Percentiles rank a stretch among this genome's conserved stretches.
phyloP scores from a whole-genome alignment of 1,140 invertebrate genomes.

The Scylla paramamosain region DNA sequence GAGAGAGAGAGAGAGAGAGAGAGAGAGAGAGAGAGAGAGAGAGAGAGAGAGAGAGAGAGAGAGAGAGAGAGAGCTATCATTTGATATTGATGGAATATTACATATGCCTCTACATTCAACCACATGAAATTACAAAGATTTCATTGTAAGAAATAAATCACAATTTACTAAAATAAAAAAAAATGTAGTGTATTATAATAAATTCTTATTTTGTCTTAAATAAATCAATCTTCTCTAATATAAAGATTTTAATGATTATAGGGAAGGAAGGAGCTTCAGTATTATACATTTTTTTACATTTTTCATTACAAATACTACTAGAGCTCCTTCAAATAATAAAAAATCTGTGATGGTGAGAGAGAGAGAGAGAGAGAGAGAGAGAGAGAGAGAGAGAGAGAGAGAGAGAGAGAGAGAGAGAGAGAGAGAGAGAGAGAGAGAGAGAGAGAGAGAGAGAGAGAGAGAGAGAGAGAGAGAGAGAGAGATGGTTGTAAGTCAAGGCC shows the following conservation, averaged over 20 bases:
- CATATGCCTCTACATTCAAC: neutral
- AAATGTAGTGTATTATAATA: neutral
- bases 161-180: neutral
- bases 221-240: neutral
- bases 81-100: neutral
- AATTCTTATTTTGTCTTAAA: neutral
- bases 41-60: too few relatives aligned
- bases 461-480: too few relatives aligned
- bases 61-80: neutral
- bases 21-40: too few relatives aligned
- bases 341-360: too few relatives aligned
- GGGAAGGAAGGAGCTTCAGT: neutral
- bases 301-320: neutral
- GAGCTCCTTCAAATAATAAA: neutral
- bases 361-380: too few relatives aligned
- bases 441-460: too few relatives aligned
- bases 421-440: too few relatives aligned
- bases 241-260: neutral
- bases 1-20: too few relatives aligned
- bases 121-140: neutral
- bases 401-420: too few relatives aligned
- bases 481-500: too few relatives aligned
- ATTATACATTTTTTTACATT: neutral
- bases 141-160: neutral
- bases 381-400: too few relatives aligned